phyloP scores from a whole-genome alignment of 2,113 vertebrate species.

The Corythoichthys haematopterus region DNA sequence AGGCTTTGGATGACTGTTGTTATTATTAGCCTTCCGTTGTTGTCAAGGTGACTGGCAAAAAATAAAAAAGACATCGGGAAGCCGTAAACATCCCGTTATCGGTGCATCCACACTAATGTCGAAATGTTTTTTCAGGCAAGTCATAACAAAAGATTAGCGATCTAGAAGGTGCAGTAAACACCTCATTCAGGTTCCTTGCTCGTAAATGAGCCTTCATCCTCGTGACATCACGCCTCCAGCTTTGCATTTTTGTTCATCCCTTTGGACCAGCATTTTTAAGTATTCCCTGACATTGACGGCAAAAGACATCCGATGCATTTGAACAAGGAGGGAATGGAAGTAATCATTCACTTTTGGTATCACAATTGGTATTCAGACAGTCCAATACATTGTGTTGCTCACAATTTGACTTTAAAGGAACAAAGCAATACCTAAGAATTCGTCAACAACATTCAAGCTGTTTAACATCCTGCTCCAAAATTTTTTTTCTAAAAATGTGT shows the following conservation, averaged over 20 bases:
- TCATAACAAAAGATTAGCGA: slow-evolving; percentile 65
- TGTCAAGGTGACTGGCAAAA: slow-evolving; percentile 25
- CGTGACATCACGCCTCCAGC: slow-evolving; percentile 1
- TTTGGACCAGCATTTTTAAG: background rate
- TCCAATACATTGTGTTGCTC: too few species aligned
- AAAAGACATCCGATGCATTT: too few species aligned
- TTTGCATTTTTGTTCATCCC: slow-evolving; percentile 21
- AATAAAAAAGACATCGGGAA: slow-evolving; percentile 47
- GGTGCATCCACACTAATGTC: slow-evolving; percentile 31
- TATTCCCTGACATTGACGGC: too few species aligned
- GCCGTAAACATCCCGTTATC: slow-evolving; percentile 62
- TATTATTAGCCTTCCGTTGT: slow-evolving; percentile 23
- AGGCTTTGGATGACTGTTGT: slow-evolving; percentile 10
- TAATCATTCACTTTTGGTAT: too few species aligned
- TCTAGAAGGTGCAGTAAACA: slow-evolving; percentile 47
- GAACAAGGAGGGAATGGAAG: too few species aligned
- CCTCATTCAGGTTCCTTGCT: slow-evolving; percentile 47
- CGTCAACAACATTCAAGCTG: too few species aligned
- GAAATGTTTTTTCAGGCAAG: slow-evolving; percentile 47
- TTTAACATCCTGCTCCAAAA: too few species aligned
- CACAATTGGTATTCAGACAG: too few species aligned
- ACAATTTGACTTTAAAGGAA: too few species aligned
- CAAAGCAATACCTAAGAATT: too few species aligned
- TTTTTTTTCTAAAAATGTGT: too few species aligned
- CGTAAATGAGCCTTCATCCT: slow-evolving; percentile 56